Evolutionary conservation across 2,113 vertebrate genomes (phyloP).

Genomic region (Lontra canadensis): DNA sequence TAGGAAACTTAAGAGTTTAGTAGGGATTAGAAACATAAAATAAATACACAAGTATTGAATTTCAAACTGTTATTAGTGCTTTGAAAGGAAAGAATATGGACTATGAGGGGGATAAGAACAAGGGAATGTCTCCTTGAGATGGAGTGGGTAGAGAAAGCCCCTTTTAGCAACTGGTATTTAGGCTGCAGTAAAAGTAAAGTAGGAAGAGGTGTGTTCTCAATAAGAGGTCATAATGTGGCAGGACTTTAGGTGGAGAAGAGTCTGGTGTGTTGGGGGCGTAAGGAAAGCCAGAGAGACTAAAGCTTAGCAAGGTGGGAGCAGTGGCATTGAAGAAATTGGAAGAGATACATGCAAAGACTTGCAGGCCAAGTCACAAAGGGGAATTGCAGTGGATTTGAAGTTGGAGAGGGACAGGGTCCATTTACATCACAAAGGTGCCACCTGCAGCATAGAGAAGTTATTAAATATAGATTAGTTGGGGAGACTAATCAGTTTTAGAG

Average conservation of each 20-base stretch:
- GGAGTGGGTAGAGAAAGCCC: not conserved
- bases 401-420: not conserved
- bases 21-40: not conserved
- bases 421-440: not conserved
- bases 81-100: not conserved
- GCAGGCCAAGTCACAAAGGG: not conserved
- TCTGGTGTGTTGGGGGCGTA: not conserved
- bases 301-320: not conserved
- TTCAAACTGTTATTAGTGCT: not conserved
- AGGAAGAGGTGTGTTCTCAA: not conserved
- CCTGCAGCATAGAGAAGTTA: not conserved
- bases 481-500: not conserved
- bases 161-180: constrained; percentile 10
- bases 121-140: not conserved
- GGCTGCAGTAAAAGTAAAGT: not conserved
- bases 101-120: not conserved
- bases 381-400: not conserved
- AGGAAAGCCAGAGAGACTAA: not conserved
- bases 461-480: not conserved
- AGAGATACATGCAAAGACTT: not conserved
- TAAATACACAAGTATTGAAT: not conserved
- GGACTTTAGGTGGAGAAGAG: not conserved
- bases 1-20: not conserved
- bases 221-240: not conserved
- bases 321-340: not conserved